Evolutionary conservation across 1,140 invertebrate species (phyloP).

Genomic region (Plutomurus gul): DNA sequence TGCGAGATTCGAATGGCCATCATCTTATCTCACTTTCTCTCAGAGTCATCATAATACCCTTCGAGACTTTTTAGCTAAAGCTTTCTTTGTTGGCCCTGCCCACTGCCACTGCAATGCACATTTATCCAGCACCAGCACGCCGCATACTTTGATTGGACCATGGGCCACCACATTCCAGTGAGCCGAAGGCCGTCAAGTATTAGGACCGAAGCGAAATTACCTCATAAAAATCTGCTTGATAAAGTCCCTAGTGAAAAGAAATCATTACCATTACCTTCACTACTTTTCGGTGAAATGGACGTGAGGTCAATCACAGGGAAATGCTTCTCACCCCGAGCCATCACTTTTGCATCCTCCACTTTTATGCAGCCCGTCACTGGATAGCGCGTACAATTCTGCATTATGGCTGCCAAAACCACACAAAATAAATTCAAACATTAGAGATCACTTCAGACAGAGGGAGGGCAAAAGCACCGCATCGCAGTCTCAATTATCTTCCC

Average conservation of each 20-base stretch:
- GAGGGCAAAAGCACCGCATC: too few species aligned
- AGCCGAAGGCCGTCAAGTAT: neutral
- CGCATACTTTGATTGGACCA: too few species aligned
- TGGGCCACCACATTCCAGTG: neutral
- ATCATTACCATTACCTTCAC: constrained; percentile 47
- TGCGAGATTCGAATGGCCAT: neutral
- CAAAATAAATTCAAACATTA: neutral
- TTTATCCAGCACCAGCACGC: too few species aligned
- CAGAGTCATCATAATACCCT: constrained; percentile 11
- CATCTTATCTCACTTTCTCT: neutral
- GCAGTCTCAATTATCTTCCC: too few species aligned
- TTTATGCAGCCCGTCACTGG: constrained; percentile 78
- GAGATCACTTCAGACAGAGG: too few species aligned
- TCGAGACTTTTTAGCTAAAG: neutral
- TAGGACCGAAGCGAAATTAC: neutral
- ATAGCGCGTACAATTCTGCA: constrained; percentile 53
- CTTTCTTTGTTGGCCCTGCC: too few species aligned
- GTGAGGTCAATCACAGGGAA: constrained; percentile 54
- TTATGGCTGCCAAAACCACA: constrained; percentile 50
- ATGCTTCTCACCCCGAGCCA: constrained; percentile 65
- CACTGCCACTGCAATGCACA: too few species aligned
- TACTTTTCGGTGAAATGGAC: constrained; percentile 52
- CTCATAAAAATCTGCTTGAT: constrained; percentile 11
- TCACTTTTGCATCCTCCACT: constrained; percentile 85
- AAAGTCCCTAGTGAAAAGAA: constrained; percentile 7